Evolutionary conservation across 2,888 invertebrate genomes (phyloP).

Genomic region (Busseola fusca): DNA sequence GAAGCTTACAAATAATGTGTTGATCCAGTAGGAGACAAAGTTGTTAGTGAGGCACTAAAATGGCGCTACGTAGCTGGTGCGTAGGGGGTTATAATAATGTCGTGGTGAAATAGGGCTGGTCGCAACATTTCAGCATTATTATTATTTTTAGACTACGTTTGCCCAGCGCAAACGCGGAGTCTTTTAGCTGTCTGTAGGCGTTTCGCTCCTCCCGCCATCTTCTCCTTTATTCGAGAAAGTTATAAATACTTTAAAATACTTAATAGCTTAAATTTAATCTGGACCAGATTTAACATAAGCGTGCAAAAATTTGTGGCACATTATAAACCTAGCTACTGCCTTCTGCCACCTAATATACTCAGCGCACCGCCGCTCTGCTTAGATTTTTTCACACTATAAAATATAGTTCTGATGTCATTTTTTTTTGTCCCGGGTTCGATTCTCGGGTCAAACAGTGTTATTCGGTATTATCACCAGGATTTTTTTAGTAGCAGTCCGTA

Average conservation of each 20-base stretch:
- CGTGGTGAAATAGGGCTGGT: not conserved
- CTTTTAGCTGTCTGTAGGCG: no score
- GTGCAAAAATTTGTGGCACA: not conserved
- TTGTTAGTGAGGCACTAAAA: slow-evolving; percentile 48
- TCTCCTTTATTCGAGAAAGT: not conserved
- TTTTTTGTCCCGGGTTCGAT: not conserved
- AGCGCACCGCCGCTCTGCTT: not conserved
- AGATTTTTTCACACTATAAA: not conserved
- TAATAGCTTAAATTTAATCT: not conserved
- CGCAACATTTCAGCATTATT: not conserved
- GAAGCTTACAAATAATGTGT: slow-evolving; percentile 56
- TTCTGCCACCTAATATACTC: not conserved
- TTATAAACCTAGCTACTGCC: not conserved
- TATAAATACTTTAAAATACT: not conserved
- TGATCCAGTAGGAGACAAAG: slow-evolving; percentile 55
- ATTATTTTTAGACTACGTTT: no score
- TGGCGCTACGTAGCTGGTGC: slow-evolving; percentile 14
- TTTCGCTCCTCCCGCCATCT: not conserved
- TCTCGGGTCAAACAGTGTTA: not conserved
- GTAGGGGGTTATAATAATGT: not conserved
- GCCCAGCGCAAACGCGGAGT: no score
- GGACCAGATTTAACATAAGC: not conserved
- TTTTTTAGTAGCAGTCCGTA: not conserved
- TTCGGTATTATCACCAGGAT: not conserved
- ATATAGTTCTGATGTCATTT: not conserved